Percentiles rank a stretch among this genome's conserved stretches.
Evolutionary conservation across 2,797 vertebrate species (phyloP).

Genomic region (Smutsia temminckii): DNA sequence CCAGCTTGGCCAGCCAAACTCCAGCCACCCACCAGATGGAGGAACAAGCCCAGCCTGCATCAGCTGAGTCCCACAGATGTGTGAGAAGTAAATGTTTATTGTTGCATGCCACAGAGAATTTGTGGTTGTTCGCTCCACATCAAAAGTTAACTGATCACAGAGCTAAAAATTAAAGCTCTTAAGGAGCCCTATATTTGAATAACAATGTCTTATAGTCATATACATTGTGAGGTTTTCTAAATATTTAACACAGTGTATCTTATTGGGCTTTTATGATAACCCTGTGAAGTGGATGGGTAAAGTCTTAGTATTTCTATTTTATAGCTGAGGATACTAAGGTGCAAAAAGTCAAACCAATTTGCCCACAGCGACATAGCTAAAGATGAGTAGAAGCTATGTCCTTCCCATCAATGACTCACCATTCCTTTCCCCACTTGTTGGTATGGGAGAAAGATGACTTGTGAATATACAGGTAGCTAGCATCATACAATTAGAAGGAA

Average conservation of each 20-base stretch:
- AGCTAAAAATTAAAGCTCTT: conserved; percentile 25
- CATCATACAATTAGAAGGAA: not conserved
- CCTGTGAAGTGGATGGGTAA: not conserved
- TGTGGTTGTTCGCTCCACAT: conserved; percentile 61
- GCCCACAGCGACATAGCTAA: not conserved
- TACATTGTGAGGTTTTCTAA: not conserved
- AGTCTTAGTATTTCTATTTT: not conserved
- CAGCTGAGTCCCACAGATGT: conserved; percentile 46
- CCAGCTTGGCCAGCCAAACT: conserved; percentile 5
- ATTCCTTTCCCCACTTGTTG: not conserved
- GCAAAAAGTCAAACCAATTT: not conserved
- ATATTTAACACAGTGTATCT: conserved; percentile 11
- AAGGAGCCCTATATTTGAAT: conserved; percentile 31
- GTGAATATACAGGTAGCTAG: not conserved
- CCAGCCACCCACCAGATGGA: not conserved
- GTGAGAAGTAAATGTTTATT: conserved; percentile 62
- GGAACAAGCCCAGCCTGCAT: not conserved
- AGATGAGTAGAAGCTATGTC: not conserved
- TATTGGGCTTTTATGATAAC: not conserved
- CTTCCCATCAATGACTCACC: not conserved
- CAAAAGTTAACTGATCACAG: conserved; percentile 66
- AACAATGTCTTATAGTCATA: not conserved
- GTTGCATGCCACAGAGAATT: conserved; percentile 18
- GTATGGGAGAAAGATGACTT: not conserved
- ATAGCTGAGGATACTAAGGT: not conserved